These are phyloP conservation scores for Dilophus febrilis DNA, from an alignment of 2,888 invertebrate species.

Conservation along the genomic window DNA sequence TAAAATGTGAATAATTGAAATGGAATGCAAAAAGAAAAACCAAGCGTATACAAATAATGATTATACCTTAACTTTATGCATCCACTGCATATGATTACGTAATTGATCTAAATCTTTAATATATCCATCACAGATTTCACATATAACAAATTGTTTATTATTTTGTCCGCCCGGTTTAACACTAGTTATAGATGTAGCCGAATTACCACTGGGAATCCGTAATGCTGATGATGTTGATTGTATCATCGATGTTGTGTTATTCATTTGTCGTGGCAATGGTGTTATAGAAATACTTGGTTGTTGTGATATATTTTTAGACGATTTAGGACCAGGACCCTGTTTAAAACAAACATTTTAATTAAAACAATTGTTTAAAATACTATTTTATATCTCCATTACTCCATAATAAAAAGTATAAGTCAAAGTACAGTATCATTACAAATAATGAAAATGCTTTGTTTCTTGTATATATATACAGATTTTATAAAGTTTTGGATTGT, in stretches of 20 bases:
- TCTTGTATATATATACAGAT: too few species aligned
- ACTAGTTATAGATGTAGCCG: slow-evolving; percentile 29
- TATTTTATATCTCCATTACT: too few species aligned
- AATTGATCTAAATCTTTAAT: slow-evolving; percentile 89
- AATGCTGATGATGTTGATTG: slow-evolving; percentile 56
- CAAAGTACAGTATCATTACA: too few species aligned
- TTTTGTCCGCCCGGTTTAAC: slow-evolving; percentile 34
- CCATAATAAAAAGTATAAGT: too few species aligned
- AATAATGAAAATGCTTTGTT: too few species aligned
- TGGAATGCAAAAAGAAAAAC: neutral
- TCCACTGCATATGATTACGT: slow-evolving; percentile 94
- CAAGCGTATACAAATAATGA: neutral
- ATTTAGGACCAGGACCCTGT: slow-evolving; percentile 3
- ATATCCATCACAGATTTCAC: slow-evolving; percentile 94
- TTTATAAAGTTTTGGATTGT: too few species aligned
- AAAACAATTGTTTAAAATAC: too few species aligned
- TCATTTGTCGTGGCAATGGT: slow-evolving; percentile 54
- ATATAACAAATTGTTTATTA: slow-evolving; percentile 75
- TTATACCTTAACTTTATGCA: slow-evolving; percentile 72
- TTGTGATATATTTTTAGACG: slow-evolving; percentile 23
- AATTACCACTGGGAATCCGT: slow-evolving; percentile 51
- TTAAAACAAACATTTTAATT: too few species aligned
- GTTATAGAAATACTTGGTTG: slow-evolving; percentile 85
- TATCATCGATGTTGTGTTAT: slow-evolving; percentile 38
- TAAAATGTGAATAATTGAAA: neutral